These are phyloP conservation scores for Candidula unifasciata DNA, from an alignment of 2,888 invertebrate genomes.

Conservation along the genomic window DNA sequence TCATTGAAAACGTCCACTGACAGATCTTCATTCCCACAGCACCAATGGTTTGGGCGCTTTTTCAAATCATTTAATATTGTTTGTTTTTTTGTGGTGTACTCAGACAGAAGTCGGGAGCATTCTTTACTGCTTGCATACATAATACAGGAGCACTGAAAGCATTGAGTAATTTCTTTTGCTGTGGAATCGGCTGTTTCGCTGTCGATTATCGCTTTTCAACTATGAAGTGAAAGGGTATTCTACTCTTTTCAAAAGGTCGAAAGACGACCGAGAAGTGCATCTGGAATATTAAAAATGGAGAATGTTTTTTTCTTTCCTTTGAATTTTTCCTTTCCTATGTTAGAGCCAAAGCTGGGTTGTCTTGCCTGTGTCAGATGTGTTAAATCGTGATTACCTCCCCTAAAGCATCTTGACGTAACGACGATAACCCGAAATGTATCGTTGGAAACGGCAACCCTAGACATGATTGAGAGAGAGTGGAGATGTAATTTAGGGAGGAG, in stretches of 20 bases:
- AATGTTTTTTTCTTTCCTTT: background rate
- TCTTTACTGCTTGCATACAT: background rate
- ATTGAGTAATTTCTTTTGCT: conserved; percentile 2
- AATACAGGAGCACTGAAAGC: conserved; percentile 6
- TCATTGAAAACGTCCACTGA: too few species aligned
- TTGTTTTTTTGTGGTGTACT: background rate
- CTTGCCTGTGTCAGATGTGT: background rate
- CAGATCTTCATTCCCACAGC: too few species aligned
- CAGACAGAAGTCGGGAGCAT: background rate
- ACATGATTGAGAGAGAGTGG: too few species aligned
- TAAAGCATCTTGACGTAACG: background rate
- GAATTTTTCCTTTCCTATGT: background rate
- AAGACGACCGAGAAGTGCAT: too few species aligned
- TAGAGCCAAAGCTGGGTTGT: background rate
- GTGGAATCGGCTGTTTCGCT: background rate
- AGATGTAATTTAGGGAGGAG: too few species aligned
- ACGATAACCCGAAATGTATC: too few species aligned
- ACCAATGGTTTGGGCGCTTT: too few species aligned
- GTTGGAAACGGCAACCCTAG: too few species aligned
- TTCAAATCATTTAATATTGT: too few species aligned
- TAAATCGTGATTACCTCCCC: conserved; percentile 5
- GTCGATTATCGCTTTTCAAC: background rate
- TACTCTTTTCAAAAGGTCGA: too few species aligned
- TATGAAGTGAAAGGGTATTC: background rate
- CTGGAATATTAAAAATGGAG: too few species aligned